Conservation (phyloP, 2,888 invertebrate genomes). For the Tenthredo livida region DNA sequence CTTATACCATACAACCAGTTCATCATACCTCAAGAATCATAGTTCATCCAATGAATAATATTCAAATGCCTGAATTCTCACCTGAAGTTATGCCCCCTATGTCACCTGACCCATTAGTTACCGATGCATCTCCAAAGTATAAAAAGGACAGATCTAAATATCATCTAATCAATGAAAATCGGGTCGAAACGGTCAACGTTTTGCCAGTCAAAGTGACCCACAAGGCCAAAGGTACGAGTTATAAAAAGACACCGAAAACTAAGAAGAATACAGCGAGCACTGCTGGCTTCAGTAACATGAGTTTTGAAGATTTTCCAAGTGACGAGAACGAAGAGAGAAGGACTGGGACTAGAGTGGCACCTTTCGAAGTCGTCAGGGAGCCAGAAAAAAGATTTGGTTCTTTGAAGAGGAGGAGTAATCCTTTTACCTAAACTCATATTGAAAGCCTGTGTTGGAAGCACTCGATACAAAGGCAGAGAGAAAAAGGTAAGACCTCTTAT, state of each 20-base stretch:
- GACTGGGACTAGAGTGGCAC: slow-evolving; percentile 78
- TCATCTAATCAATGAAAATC: slow-evolving; percentile 79
- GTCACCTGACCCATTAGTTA: slow-evolving; percentile 73
- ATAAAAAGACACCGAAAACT: slow-evolving; percentile 68
- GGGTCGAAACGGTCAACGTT: slow-evolving; percentile 73
- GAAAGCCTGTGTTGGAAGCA: background rate
- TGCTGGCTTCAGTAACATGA: slow-evolving; percentile 87
- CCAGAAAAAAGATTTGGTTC: slow-evolving; percentile 77
- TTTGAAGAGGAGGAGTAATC: slow-evolving; percentile 78
- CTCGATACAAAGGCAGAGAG: background rate
- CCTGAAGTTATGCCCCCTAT: slow-evolving; percentile 67
- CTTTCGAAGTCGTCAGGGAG: slow-evolving; percentile 83
- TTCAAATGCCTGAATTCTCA: slow-evolving; percentile 59
- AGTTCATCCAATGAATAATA: slow-evolving; percentile 67
- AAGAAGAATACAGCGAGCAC: slow-evolving; percentile 66
- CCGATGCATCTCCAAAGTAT: slow-evolving; percentile 67
- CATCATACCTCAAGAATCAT: slow-evolving; percentile 66
- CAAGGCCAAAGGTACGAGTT: slow-evolving; percentile 68
- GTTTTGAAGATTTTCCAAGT: slow-evolving; percentile 87
- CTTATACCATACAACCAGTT: slow-evolving; percentile 63
- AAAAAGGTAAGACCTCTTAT: slow-evolving; percentile 29
- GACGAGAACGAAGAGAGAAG: slow-evolving; percentile 80
- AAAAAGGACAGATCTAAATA: slow-evolving; percentile 79
- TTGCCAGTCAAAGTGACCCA: slow-evolving; percentile 67
- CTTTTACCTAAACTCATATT: slow-evolving; percentile 74